Evolutionary conservation across 2,113 vertebrate genomes (phyloP), one percentile per base, ranked within the genome.

Genomic region (Sapayoa aenigma): DNA sequence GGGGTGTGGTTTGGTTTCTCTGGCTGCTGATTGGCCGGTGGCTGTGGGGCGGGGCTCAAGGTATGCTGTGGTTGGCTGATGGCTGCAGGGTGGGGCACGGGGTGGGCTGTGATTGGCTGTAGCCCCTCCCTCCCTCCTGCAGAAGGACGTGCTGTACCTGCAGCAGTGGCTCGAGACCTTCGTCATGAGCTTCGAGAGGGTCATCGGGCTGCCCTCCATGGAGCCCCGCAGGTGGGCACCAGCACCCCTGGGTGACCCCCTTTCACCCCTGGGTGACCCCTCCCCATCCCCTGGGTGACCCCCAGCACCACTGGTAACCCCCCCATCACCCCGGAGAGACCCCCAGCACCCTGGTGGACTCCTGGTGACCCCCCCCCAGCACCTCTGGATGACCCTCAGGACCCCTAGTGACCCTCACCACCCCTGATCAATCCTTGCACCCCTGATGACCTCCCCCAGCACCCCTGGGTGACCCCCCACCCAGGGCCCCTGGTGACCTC

Each of bases 121-220:
- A 76, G 11, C 78, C 47, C 68, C 76, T 37, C 71, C 76, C 62
- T 25, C 41, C 58, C 60, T 63, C n/a, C n/a, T 89, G 69, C 98
- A 99, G 99, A 99, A 99, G 98, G 99, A 99, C 97, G 98, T 98
- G 93, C 94, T 89, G 31, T 99, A 99, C 97, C 98, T 99, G 97
- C 99, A 99, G 96, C 99, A 99, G 96, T 99, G 99, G 99, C 97
- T 99, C 91, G 98, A 99, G 95, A 98, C 98, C 3, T 99, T 99
- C 3, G 99, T 99, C 95, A 95, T 94, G 3, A 98, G 98, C 95
- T 99, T 99, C 23, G 98, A 99, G 97, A 99, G 98, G 97, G 98
- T 98, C 97, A 98, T 99, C 62, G 95, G 98, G 16, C 98, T 99
- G n/a, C 97, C 98, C 37, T 99, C 99, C 1, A 97, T 99, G 98